Percentiles rank a stretch among this genome's conserved stretches.
phyloP scores from a whole-genome alignment of 2,888 invertebrate species.

The Cistogaster globosa region DNA sequence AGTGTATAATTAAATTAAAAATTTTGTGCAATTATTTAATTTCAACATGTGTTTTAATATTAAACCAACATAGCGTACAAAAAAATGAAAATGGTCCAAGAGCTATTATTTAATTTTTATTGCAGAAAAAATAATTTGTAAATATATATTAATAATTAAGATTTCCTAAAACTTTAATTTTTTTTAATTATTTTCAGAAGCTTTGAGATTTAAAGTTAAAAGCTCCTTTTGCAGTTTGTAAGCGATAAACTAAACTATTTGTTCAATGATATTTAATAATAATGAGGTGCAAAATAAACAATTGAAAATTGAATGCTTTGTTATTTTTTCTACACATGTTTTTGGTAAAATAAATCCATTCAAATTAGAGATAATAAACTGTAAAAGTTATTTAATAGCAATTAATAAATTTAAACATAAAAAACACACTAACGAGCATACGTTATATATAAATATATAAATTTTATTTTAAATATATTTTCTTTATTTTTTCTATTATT shows the following conservation, averaged over 20 bases:
- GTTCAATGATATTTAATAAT: background rate
- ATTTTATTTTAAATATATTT: background rate
- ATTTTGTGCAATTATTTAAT: background rate
- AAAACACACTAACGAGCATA: background rate
- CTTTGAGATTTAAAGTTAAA: too few species aligned
- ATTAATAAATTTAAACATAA: slow-evolving; percentile 21
- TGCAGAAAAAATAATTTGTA: too few species aligned
- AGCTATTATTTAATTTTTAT: too few species aligned
- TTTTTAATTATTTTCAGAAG: too few species aligned
- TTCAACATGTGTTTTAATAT: slow-evolving; percentile 14
- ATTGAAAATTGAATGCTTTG: background rate
- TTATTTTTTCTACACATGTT: background rate
- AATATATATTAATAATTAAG: too few species aligned
- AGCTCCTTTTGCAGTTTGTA: background rate
- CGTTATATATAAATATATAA: background rate
- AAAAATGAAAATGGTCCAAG: background rate
- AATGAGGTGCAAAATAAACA: slow-evolving; percentile 41
- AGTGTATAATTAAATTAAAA: slow-evolving; percentile 45
- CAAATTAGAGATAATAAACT: slow-evolving; percentile 18
- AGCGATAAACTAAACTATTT: background rate
- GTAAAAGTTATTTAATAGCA: slow-evolving; percentile 22
- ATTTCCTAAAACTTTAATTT: too few species aligned
- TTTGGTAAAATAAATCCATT: slow-evolving; percentile 12
- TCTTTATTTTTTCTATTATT: too few species aligned
- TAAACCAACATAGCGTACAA: background rate